A percentile compares a stretch with the other conserved stretches of the same genome.
Conservation (phyloP, 2,113 vertebrate genomes). For the Mus pahari region DNA sequence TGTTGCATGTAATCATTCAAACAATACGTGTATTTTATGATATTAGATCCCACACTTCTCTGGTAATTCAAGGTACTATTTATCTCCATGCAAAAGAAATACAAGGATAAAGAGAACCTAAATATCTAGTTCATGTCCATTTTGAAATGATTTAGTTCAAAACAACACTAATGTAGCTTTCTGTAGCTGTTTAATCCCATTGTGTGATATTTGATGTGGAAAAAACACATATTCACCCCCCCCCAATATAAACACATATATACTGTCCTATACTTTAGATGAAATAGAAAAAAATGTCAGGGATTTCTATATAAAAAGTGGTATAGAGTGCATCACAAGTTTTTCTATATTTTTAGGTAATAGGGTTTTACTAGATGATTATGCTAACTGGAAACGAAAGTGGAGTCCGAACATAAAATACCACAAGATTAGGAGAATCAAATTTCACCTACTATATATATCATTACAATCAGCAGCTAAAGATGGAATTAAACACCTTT, state of each 20-base stretch:
- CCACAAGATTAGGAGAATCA: neutral
- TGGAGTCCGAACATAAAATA: neutral
- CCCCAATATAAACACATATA: neutral
- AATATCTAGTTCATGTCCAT: neutral
- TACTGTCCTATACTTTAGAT: neutral
- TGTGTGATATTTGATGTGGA: neutral
- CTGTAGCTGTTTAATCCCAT: neutral
- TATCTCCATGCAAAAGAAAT: neutral
- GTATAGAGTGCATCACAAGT: neutral
- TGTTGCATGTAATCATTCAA: slow-evolving; percentile 35
- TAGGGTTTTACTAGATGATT: neutral
- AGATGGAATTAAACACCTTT: neutral
- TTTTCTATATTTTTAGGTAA: neutral
- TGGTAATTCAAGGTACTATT: slow-evolving; percentile 25
- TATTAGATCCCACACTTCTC: neutral
- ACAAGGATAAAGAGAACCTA: neutral
- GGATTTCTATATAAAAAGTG: neutral
- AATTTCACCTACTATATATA: neutral
- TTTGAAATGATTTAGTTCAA: slow-evolving; percentile 50
- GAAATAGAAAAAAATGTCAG: neutral
- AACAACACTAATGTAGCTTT: neutral
- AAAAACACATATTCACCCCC: neutral
- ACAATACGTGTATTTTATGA: slow-evolving; percentile 41
- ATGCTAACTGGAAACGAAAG: neutral
- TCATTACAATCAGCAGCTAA: neutral